A percentile compares a stretch with the other conserved stretches of the same genome.
Evolutionary conservation across 2,797 vertebrate genomes (phyloP).

Genomic region (Uromys caudimaculatus): DNA sequence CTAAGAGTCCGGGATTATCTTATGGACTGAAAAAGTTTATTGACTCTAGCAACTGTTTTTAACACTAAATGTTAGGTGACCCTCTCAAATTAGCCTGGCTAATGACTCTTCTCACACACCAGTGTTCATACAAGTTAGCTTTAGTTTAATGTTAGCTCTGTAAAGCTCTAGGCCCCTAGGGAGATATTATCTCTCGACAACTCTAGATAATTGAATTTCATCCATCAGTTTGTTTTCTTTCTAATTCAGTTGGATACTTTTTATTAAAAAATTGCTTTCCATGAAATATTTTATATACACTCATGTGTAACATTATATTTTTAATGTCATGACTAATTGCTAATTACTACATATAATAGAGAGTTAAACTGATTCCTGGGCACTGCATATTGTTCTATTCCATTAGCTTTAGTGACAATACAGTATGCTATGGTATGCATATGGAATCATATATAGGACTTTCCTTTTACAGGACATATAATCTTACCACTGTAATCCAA

Average conservation of each 20-base stretch:
- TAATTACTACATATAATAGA: neutral
- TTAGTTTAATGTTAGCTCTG: neutral
- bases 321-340: neutral
- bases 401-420: neutral
- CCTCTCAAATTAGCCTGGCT: neutral
- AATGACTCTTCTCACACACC: neutral
- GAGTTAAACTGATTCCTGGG: neutral
- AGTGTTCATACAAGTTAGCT: neutral
- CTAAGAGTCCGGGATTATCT: neutral
- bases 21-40: neutral
- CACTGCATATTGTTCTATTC: neutral
- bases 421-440: neutral
- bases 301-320: neutral
- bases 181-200: neutral
- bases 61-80: neutral
- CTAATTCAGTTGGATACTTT: neutral
- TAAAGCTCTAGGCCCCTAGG: neutral
- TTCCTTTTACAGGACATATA: neutral
- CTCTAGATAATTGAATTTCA: neutral
- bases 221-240: conserved; percentile 8
- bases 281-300: conserved; percentile 13
- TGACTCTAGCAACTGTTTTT: neutral
- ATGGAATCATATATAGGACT: neutral
- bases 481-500: neutral
- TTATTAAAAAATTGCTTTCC: neutral